phyloP scores from a whole-genome alignment of 2,888 invertebrate species.

The Catocala sponsa region DNA sequence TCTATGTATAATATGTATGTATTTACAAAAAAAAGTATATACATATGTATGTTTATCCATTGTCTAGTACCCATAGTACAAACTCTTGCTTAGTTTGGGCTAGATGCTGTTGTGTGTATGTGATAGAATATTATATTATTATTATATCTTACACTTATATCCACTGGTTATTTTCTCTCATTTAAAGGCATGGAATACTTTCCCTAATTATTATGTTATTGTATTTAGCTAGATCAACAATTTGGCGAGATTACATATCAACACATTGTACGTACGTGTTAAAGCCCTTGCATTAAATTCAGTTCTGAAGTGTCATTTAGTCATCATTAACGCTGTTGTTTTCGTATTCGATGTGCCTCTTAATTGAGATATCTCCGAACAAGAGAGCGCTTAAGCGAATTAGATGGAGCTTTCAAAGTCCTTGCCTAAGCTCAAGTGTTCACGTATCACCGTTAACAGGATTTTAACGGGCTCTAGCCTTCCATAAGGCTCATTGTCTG shows the following conservation, averaged over 20 bases:
- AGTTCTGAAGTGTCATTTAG: slow-evolving; percentile 3
- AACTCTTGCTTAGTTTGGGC: too few species aligned
- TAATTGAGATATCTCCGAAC: slow-evolving; percentile 52
- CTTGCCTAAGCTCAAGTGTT: slow-evolving; percentile 51
- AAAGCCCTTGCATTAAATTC: not conserved
- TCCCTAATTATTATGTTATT: too few species aligned
- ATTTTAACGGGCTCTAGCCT: slow-evolving; percentile 51
- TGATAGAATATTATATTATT: too few species aligned
- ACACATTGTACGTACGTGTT: not conserved
- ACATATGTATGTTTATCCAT: too few species aligned
- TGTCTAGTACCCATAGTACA: too few species aligned
- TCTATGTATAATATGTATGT: too few species aligned
- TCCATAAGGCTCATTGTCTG: slow-evolving; percentile 45
- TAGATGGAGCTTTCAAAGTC: slow-evolving; percentile 54
- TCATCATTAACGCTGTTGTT: slow-evolving; percentile 15
- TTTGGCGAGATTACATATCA: not conserved
- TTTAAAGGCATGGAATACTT: too few species aligned
- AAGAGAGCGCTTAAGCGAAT: slow-evolving; percentile 52
- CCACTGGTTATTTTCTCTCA: too few species aligned
- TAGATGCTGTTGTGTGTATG: too few species aligned
- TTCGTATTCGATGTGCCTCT: slow-evolving; percentile 28
- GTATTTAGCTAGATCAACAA: too few species aligned
- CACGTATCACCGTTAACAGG: slow-evolving; percentile 56
- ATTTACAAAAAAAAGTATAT: too few species aligned
- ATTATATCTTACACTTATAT: too few species aligned